Evolutionary conservation across 2,888 invertebrate species (phyloP).

Genomic region (Toxonevra muliebris): DNA sequence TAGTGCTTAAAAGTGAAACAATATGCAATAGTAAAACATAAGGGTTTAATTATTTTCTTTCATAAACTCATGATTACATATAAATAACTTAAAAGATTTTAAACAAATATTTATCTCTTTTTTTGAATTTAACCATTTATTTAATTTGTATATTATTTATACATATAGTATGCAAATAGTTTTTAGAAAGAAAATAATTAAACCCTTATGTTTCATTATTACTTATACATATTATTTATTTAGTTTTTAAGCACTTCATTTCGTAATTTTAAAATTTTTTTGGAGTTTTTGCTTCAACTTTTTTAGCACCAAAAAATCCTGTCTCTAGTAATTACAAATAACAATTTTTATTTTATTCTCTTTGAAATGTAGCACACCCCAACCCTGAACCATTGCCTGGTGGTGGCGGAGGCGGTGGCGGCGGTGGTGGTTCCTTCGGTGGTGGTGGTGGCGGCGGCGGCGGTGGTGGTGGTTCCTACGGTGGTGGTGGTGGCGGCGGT

Average conservation of each 20-base stretch:
- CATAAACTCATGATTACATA: no score
- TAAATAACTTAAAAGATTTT: no score
- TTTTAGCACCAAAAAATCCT: conserved; percentile 17
- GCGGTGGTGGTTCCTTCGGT: conserved; percentile 25
- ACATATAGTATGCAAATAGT: no score
- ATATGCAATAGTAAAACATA: no score
- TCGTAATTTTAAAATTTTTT: background rate
- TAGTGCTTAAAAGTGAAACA: no score
- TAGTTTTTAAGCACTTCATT: no score
- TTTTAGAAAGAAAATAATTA: no score
- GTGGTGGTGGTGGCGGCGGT: conserved; percentile 35
- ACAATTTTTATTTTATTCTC: background rate
- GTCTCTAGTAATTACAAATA: conserved; percentile 26
- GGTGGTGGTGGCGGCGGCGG: conserved; percentile 37
- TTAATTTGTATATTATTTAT: no score
- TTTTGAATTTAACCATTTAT: no score
- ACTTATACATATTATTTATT: background rate
- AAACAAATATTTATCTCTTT: no score
- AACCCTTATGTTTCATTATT: no score
- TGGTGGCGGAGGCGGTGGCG: conserved; percentile 36
- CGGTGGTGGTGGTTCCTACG: conserved; percentile 24
- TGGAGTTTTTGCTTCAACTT: background rate
- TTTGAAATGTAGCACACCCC: conserved; percentile 17
- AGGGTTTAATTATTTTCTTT: no score
- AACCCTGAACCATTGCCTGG: conserved; percentile 33